Conservation (phyloP, 2,113 vertebrate genomes). For the Arvicanthis niloticus region DNA sequence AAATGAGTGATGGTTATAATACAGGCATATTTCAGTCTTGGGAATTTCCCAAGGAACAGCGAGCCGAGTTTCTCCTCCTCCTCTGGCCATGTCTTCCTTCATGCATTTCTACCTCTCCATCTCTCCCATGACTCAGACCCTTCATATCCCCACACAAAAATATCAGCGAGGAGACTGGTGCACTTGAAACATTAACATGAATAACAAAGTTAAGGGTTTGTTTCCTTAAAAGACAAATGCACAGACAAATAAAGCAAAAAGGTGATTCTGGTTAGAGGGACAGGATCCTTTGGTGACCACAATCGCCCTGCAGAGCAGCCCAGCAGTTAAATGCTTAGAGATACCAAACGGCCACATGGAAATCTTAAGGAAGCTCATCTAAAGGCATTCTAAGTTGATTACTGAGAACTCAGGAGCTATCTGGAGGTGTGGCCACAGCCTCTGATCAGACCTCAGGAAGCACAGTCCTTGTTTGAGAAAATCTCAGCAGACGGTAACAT, state of each 20-base stretch:
- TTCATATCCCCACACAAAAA: neutral
- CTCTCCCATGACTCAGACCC: neutral
- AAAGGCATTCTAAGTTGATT: constrained; percentile 17
- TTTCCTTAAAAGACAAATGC: neutral
- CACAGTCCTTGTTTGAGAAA: neutral
- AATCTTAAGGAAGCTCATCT: neutral
- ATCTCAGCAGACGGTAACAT: neutral
- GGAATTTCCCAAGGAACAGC: constrained; percentile 3
- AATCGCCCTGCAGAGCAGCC: neutral
- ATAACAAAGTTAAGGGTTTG: neutral
- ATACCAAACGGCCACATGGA: neutral
- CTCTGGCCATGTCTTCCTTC: neutral
- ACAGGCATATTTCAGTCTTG: neutral
- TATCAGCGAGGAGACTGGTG: neutral
- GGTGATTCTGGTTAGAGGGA: neutral
- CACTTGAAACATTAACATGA: neutral
- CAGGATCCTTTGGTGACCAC: neutral
- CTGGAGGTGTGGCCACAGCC: neutral
- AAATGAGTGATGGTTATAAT: neutral
- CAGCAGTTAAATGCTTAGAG: neutral
- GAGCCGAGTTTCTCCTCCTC: neutral
- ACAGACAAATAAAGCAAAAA: constrained; percentile 42
- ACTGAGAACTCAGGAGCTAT: neutral
- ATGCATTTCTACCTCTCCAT: neutral
- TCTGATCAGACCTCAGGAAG: neutral